phyloP scores from a whole-genome alignment of 2,888 invertebrate species.

The Microctonus hyperodae region DNA sequence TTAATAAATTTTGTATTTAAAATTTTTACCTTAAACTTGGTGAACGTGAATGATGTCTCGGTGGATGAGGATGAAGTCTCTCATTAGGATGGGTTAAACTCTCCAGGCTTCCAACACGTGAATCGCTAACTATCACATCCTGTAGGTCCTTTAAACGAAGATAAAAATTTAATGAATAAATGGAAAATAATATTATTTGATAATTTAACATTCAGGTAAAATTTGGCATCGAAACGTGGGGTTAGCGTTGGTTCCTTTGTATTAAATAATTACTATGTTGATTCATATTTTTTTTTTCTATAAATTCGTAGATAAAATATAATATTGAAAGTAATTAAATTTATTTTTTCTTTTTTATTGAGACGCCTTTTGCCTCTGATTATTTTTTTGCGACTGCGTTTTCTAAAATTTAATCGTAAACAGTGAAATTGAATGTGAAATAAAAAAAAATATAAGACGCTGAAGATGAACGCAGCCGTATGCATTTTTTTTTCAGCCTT shows the following conservation, averaged over 20 bases:
- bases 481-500: constrained; percentile 37
- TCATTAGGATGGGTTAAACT: constrained; percentile 56
- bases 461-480: constrained; percentile 43
- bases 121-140: constrained; percentile 67
- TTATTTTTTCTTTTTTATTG: no score
- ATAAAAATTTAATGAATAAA: constrained; percentile 38
- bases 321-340: constrained; percentile 29
- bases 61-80: constrained; percentile 70
- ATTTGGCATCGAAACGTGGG: constrained; percentile 38
- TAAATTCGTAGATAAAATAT: background rate
- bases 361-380: constrained; percentile 61
- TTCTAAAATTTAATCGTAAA: constrained; percentile 26
- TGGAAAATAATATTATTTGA: background rate
- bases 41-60: constrained; percentile 77
- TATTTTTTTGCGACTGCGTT: constrained; percentile 35
- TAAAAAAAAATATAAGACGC: constrained; percentile 33
- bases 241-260: constrained; percentile 41
- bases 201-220: constrained; percentile 21
- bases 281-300: constrained; percentile 3
- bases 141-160: constrained; percentile 72
- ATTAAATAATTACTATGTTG: constrained; percentile 18
- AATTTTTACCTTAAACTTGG: constrained; percentile 79
- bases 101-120: constrained; percentile 59
- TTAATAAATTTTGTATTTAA: no score
- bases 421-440: background rate